Base-by-base conservation (phyloP, 2,113 vertebrate species). In the Rafetus swinhoei region DNA sequence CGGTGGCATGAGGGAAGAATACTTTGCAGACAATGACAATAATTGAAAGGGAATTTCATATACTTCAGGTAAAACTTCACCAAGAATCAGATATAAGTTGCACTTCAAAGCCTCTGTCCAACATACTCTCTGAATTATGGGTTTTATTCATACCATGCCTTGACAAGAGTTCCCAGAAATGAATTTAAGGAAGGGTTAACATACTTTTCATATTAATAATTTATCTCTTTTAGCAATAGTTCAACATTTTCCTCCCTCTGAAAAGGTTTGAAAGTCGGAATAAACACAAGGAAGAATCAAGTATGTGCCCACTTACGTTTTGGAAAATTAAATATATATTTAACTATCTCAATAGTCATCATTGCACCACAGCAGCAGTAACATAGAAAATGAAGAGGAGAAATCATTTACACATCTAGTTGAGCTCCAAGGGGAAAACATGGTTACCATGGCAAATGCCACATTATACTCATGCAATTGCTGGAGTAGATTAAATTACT, bases 381-480 rank as follows among this genome's bases (percentile, higher is more conserved):
- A 88, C 79, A 95, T 90, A 89, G 90, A 88, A 86, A 88, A 35
- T n/a, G 85, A 92, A 83, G 72, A 56, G 85, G 74, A 90, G 88
- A 95, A 97, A 93, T 85, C 0, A 0, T 87, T 93, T 93, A 82
- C 92, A 86, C 85, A 57, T 87, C 50, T 91, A 83, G 35, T 56
- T 0, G 27, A 92, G 91, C 96, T 93, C 65, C 88, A 90, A 93
- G 65, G 83, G 89, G 22, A 95, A 97, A 96, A 93, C 92, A 79
- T 92, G 85, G 97, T 97, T 96, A 19, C 97, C 79, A 97, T 96
- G 87, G 95, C 93, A 97, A 97, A 95, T 94, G 87, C 90, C 91
- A 96, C 85, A 95, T 97, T 96, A 93, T 60, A 89, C 85, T 94
- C 87, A 86, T 94, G 79, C 90, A 92, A 80, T 93, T 91, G 83